These are phyloP conservation scores for Lordiphosa andalusiaca DNA, from an alignment of 2,888 invertebrate genomes.

Conservation along the genomic window DNA sequence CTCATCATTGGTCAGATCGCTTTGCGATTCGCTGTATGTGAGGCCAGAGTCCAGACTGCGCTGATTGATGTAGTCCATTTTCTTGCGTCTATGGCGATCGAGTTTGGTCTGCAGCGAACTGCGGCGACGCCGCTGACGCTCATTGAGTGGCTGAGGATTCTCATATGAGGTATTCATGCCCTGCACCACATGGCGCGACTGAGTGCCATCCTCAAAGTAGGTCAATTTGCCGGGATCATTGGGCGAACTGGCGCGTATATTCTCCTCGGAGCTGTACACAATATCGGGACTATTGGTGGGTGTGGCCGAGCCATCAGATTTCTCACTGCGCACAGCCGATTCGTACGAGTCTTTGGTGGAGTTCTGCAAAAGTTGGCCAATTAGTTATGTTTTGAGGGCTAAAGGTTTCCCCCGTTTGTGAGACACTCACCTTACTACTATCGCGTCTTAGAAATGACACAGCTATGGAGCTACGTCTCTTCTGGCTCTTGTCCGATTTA, in stretches of 20 bases:
- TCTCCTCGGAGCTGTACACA: constrained; percentile 75
- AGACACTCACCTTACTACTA: constrained; percentile 74
- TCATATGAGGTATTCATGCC: constrained; percentile 61
- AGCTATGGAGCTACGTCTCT: constrained; percentile 80
- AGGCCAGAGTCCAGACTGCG: constrained; percentile 60
- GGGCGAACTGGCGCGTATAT: constrained; percentile 76
- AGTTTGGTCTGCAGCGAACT: constrained; percentile 80
- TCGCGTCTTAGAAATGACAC: constrained; percentile 79
- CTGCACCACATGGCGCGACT: constrained; percentile 63
- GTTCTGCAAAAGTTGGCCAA: constrained; percentile 47
- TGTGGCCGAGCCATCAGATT: constrained; percentile 77
- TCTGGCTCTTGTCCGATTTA: constrained; percentile 76
- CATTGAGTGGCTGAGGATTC: constrained; percentile 56
- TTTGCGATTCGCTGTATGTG: constrained; percentile 54
- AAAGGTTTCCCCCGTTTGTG: too few species aligned
- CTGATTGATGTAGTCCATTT: constrained; percentile 74
- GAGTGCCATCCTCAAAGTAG: constrained; percentile 76
- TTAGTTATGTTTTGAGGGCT: background rate
- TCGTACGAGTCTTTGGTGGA: constrained; percentile 79
- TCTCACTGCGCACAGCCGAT: constrained; percentile 79
- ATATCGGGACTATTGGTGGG: constrained; percentile 72
- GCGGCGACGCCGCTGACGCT: constrained; percentile 79
- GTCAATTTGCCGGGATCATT: constrained; percentile 74
- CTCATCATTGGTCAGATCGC: constrained; percentile 63
- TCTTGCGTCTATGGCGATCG: constrained; percentile 79